Base-by-base conservation (phyloP, 1,140 invertebrate species). In the Mercenaria mercenaria region DNA sequence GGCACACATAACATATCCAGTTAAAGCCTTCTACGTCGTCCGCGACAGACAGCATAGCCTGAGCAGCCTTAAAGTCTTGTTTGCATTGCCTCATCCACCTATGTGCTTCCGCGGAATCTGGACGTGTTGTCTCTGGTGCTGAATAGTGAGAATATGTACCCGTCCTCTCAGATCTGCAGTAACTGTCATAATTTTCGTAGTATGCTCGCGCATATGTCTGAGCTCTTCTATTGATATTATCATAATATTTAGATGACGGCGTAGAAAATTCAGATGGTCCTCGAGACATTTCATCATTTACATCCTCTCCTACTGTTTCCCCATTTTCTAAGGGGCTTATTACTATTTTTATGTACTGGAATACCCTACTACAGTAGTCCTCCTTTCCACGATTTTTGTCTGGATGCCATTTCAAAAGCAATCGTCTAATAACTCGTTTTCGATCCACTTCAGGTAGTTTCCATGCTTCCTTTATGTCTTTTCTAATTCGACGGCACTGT, bases 361-460 rank as follows among this genome's bases (percentile, higher is more conserved):
- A 94, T 8, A 95, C 90, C 50, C 92, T 85, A 0, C 89, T 94
- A 32, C 93, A 91, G 41, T 94, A 85, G 6, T 91, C 72, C 91
- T 94, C 91, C 67, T 93, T 90, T 0, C 90, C 93, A 34, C 67
- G 76, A 89, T 96, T 95, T 91, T 94, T 95, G 82, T 96, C 95
- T 77, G 95, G 95, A 91, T 96, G 95, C 94, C 94, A 95, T 81
- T 94, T 92, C 26, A 94, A 88, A 20, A 95, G 67, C 0, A 95
- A 50, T 56, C 95, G 84, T 85, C 95, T 95, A 18, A 94, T 89
- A 32, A 95, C 91, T 43, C 91, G 91, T 61, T 92, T 94, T 59
- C 94, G 88, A 52, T 95, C 92, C n/a, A 47, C 61, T 43, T 92
- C 91, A 32, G 86, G 79, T 1, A 93, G 50, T 43, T 90, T 69